Percentiles rank a stretch among this genome's conserved stretches.
Conservation (phyloP, 2,797 vertebrate genomes). For the Hephaestus fuliginosus region DNA sequence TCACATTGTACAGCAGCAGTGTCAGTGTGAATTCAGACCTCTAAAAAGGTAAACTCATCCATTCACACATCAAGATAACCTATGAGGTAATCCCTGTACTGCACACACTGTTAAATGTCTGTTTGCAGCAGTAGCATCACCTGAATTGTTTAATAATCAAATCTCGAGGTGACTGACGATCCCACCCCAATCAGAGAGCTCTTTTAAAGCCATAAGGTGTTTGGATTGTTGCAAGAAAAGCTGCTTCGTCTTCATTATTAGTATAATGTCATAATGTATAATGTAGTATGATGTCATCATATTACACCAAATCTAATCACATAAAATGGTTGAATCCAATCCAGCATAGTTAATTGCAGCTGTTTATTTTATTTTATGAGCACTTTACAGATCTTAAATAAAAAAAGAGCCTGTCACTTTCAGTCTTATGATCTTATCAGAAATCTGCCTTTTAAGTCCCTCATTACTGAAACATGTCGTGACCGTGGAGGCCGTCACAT, state of each 20-base stretch:
- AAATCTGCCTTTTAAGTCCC: not conserved
- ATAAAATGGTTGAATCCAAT: not conserved
- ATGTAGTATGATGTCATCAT: not conserved
- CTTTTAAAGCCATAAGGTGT: not conserved
- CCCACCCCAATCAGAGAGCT: not conserved
- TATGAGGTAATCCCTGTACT: not conserved
- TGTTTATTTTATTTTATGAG: not conserved
- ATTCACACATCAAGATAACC: not conserved
- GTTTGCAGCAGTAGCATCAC: not conserved
- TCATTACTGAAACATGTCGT: not conserved
- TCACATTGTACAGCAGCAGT: not conserved
- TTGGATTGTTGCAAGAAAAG: not conserved
- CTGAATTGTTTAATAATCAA: no score
- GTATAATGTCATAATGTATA: no score
- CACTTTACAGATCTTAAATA: not conserved
- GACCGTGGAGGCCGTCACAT: not conserved
- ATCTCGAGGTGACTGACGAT: no score
- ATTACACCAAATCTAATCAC: not conserved
- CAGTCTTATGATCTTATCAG: not conserved
- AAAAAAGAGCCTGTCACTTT: not conserved
- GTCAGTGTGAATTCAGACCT: no score
- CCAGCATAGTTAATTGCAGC: not conserved
- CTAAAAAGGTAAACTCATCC: not conserved
- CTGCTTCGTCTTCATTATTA: not conserved
- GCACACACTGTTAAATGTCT: not conserved